These are phyloP conservation scores for Troilus luridus DNA, from an alignment of 2,888 invertebrate species.

Conservation along the genomic window DNA sequence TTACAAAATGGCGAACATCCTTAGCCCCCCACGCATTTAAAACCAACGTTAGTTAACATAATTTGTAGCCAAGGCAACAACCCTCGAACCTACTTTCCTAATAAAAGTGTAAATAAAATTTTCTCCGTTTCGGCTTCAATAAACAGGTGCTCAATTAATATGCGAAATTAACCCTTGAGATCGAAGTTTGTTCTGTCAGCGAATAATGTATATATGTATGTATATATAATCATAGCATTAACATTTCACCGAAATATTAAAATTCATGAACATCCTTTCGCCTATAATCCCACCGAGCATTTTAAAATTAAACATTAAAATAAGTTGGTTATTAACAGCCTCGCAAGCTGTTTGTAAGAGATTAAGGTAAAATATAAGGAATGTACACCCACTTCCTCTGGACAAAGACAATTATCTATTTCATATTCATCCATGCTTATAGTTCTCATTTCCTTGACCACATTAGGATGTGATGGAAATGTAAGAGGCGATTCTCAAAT, in stretches of 20 bases:
- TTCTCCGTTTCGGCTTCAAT: conserved; percentile 6
- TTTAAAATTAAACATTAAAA: neutral
- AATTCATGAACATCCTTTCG: neutral
- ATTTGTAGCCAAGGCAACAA: neutral
- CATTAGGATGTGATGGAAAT: neutral
- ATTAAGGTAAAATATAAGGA: neutral
- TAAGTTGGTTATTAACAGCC: neutral
- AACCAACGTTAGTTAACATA: neutral
- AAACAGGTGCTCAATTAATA: conserved; percentile 25
- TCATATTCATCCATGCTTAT: neutral
- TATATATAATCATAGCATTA: neutral
- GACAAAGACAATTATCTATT: neutral
- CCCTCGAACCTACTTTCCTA: neutral
- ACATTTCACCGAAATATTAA: conserved; percentile 21
- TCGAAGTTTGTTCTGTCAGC: neutral
- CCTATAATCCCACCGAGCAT: neutral
- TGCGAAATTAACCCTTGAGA: neutral
- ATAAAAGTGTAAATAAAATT: neutral
- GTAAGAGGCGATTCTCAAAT: neutral
- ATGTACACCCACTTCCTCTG: neutral
- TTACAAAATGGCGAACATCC: neutral
- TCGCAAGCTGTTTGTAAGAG: neutral
- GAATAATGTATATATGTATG: conserved; percentile 10
- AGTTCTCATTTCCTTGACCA: neutral
- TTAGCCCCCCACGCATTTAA: neutral